Conservation (phyloP, 2,113 vertebrate species). For the Heterocephalus glaber region DNA sequence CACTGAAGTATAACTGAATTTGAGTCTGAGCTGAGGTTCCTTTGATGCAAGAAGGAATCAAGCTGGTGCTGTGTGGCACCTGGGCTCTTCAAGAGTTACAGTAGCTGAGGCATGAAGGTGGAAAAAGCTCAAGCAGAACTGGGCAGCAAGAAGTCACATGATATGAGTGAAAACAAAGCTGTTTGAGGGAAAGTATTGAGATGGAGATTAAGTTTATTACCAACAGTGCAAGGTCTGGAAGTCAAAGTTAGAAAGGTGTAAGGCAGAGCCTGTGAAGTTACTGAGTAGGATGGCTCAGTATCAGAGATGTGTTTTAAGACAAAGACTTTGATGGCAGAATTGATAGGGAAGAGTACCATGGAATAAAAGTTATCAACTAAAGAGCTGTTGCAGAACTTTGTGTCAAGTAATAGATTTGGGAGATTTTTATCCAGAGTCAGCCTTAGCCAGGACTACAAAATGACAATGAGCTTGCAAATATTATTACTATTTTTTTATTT, state of each 20-base stretch:
- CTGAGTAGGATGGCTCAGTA: background rate
- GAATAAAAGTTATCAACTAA: background rate
- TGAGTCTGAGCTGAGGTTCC: background rate
- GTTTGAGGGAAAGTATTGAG: background rate
- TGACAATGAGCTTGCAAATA: background rate
- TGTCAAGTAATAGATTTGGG: conserved; percentile 27
- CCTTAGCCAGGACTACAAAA: background rate
- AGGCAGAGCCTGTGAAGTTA: background rate
- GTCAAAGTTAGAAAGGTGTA: background rate
- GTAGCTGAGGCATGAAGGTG: background rate
- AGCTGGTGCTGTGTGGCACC: rapidly evolving
- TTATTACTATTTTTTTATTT: conserved; percentile 53
- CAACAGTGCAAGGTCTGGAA: background rate
- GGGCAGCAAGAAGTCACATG: background rate
- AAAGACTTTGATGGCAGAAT: background rate
- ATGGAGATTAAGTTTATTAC: background rate
- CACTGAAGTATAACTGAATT: background rate
- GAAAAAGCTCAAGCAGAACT: background rate
- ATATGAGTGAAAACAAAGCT: background rate
- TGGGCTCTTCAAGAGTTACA: background rate
- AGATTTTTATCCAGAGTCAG: background rate
- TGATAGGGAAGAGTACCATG: background rate
- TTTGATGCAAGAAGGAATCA: background rate
- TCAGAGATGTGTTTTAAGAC: background rate
- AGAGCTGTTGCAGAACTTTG: background rate